Percentiles rank a stretch among this genome's conserved stretches.
These are phyloP conservation scores for Lampropteryx suffumata DNA, from an alignment of 2,888 invertebrate genomes.

Conservation along the genomic window DNA sequence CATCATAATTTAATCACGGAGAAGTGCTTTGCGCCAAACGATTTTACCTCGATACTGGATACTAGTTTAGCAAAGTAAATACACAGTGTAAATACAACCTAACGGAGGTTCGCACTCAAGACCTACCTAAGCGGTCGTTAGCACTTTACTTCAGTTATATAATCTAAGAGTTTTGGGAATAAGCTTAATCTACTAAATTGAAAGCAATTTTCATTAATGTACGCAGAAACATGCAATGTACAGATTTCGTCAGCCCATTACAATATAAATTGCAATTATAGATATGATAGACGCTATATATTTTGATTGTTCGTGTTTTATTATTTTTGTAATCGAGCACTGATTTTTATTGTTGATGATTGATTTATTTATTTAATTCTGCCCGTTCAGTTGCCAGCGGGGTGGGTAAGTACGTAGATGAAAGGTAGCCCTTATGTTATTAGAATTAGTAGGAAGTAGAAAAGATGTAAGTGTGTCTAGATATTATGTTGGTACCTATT, in stretches of 20 bases:
- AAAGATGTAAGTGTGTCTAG: too few species aligned
- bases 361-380: too few species aligned
- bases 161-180: not conserved
- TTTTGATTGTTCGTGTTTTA: too few species aligned
- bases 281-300: too few species aligned
- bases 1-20: not conserved
- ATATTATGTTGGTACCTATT: not conserved
- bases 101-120: not conserved
- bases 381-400: too few species aligned
- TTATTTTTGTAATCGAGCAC: too few species aligned
- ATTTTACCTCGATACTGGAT: not conserved
- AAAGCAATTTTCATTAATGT: not conserved
- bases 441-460: too few species aligned
- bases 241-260: too few species aligned
- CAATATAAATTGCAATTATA: too few species aligned
- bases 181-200: not conserved
- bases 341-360: too few species aligned
- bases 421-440: too few species aligned
- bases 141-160: not conserved
- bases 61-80: not conserved
- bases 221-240: not conserved
- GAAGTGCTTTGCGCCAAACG: not conserved
- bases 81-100: not conserved
- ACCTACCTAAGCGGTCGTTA: not conserved
- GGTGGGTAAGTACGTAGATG: too few species aligned